phyloP scores from a whole-genome alignment of 2,888 invertebrate genomes.

The Teinopalpus imperialis region DNA sequence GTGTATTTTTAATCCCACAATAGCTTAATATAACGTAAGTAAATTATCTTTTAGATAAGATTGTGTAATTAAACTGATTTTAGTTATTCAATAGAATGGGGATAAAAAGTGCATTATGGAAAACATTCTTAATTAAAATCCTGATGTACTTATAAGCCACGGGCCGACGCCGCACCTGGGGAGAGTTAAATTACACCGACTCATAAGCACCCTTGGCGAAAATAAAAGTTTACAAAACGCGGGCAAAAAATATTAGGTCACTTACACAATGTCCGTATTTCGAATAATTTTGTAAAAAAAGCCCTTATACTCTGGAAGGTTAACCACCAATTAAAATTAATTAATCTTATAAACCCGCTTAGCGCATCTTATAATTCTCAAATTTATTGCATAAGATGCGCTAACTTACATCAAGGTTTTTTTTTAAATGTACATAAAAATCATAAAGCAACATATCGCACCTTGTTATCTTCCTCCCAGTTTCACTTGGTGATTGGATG shows the following conservation, averaged over 20 bases:
- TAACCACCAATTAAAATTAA: slow-evolving; percentile 14
- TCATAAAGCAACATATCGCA: too few relatives aligned
- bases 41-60: too few relatives aligned
- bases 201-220: slow-evolving; percentile 31
- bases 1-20: too few relatives aligned
- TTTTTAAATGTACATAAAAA: too few relatives aligned
- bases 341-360: slow-evolving; percentile 5
- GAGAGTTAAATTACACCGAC: slow-evolving; percentile 56
- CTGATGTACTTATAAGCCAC: slow-evolving; percentile 64
- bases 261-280: slow-evolving; percentile 27
- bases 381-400: too few relatives aligned
- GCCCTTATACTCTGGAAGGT: slow-evolving; percentile 5
- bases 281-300: slow-evolving; percentile 9
- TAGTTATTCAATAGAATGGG: slow-evolving; percentile 24
- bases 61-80: slow-evolving; percentile 28
- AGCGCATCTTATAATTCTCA: too few relatives aligned
- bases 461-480: too few relatives aligned
- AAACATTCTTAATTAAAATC: slow-evolving; percentile 71
- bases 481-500: too few relatives aligned
- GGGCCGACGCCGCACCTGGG: slow-evolving; percentile 64
- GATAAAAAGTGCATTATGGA: slow-evolving; percentile 47
- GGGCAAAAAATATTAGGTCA: slow-evolving; percentile 34
- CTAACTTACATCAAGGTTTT: too few relatives aligned
- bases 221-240: slow-evolving; percentile 39
- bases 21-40: too few relatives aligned